Percentiles rank a stretch among this genome's conserved stretches.
phyloP scores from a whole-genome alignment of 1,140 invertebrate genomes.

The Habropoda laboriosa region DNA sequence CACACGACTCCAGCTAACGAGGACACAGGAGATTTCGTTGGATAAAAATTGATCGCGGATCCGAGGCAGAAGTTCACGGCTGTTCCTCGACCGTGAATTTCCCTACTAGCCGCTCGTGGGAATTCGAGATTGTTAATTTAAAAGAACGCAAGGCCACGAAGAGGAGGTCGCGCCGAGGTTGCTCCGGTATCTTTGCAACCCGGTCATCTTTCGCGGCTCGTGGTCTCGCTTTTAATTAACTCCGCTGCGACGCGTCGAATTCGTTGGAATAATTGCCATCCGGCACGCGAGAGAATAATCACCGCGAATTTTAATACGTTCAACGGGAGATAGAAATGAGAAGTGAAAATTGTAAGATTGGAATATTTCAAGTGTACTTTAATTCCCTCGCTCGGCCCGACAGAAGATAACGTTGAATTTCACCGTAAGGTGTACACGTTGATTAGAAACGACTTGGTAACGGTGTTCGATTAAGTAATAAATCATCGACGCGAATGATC shows the following conservation, averaged over 20 bases:
- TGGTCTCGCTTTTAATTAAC: background rate
- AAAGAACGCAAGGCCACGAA: slow-evolving; percentile 55
- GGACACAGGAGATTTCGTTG: background rate
- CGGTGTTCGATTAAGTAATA: slow-evolving; percentile 41
- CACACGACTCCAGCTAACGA: background rate
- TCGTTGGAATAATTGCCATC: background rate
- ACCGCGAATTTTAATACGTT: background rate
- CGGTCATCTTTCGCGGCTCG: slow-evolving; percentile 20
- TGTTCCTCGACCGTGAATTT: slow-evolving; percentile 36
- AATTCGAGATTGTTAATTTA: slow-evolving; percentile 46
- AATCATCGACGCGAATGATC: slow-evolving; percentile 21
- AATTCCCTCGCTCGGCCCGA: too few species aligned
- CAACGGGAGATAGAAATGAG: background rate
- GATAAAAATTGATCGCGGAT: slow-evolving; percentile 16
- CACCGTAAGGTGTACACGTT: background rate
- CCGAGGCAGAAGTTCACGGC: slow-evolving; percentile 24
- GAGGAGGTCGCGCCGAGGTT: slow-evolving; percentile 22
- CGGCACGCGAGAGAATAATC: background rate
- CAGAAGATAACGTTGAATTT: background rate
- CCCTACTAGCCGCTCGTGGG: slow-evolving; percentile 26
- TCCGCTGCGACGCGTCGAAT: too few species aligned
- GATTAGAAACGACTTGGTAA: background rate
- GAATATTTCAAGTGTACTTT: too few species aligned
- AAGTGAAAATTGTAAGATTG: too few species aligned
- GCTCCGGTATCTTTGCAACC: slow-evolving; percentile 19